Conservation (phyloP, 2,888 invertebrate genomes). For the Lymantria dispar region DNA sequence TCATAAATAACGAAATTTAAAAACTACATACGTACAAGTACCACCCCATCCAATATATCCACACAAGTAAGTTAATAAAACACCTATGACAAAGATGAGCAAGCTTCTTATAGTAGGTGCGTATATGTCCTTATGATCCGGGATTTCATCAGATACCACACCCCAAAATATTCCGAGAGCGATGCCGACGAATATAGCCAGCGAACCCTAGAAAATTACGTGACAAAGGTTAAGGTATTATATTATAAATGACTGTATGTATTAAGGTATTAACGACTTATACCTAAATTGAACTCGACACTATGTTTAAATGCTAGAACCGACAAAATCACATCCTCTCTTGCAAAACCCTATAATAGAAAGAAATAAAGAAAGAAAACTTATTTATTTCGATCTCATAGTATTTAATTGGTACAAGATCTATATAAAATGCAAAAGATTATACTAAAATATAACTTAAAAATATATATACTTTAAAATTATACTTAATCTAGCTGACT, state of each 20-base stretch:
- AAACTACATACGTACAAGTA: conserved; percentile 53
- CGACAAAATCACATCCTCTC: not conserved
- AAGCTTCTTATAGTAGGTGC: conserved; percentile 67
- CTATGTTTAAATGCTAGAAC: not conserved
- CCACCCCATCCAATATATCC: conserved; percentile 72
- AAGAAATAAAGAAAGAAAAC: too few species aligned
- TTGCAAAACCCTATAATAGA: too few species aligned
- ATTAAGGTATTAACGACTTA: not conserved
- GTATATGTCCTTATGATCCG: conserved; percentile 65
- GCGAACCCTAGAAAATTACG: conserved; percentile 52
- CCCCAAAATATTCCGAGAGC: conserved; percentile 68
- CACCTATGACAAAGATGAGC: conserved; percentile 63
- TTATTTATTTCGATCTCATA: too few species aligned
- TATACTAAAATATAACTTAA: too few species aligned
- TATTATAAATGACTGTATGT: conserved; percentile 19
- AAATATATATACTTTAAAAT: too few species aligned
- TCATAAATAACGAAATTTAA: too few species aligned
- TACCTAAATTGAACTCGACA: too few species aligned
- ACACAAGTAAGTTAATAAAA: conserved; percentile 57
- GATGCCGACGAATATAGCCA: conserved; percentile 68
- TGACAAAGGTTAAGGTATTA: not conserved
- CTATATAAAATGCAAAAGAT: too few species aligned
- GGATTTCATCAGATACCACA: conserved; percentile 58
- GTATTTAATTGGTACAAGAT: too few species aligned
- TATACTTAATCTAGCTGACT: too few species aligned